Conservation (phyloP, 2,113 vertebrate genomes). For the Centrocercus urophasianus region DNA sequence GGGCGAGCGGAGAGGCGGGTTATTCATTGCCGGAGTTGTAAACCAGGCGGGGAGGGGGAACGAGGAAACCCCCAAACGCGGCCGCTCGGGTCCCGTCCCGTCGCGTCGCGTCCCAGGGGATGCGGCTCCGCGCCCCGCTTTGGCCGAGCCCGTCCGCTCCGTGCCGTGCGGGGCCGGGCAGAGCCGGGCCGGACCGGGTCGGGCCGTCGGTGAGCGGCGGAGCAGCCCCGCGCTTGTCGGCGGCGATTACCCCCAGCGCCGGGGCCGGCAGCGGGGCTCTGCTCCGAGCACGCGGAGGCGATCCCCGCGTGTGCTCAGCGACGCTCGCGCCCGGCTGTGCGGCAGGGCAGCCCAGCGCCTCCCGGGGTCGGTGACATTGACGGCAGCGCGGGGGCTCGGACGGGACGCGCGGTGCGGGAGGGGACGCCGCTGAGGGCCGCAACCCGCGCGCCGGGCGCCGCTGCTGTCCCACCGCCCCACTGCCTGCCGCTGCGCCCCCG, state of each 20-base stretch:
- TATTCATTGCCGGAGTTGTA: conserved; percentile 95
- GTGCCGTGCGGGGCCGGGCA: too few relatives aligned
- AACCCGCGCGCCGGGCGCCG: neutral
- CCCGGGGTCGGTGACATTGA: neutral
- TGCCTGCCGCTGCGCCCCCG: neutral
- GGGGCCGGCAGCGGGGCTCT: too few relatives aligned
- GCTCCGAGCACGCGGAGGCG: too few relatives aligned
- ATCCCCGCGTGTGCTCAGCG: too few relatives aligned
- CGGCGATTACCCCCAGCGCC: too few relatives aligned
- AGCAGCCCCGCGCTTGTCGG: neutral
- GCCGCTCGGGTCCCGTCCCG: neutral
- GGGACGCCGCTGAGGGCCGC: neutral
- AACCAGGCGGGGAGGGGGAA: conserved; percentile 73
- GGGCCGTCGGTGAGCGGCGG: neutral
- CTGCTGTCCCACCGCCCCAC: neutral
- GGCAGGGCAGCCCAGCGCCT: neutral
- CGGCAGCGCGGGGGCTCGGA: neutral
- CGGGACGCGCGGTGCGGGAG: fast-evolving
- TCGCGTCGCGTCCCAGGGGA: neutral
- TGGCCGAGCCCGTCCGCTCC: too few relatives aligned
- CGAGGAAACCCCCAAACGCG: neutral
- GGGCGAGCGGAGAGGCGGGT: conserved; percentile 89
- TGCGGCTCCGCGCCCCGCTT: neutral
- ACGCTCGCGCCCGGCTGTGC: too few relatives aligned
- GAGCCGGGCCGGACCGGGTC: neutral